phyloP scores from a whole-genome alignment of 2,888 invertebrate genomes.

The Bellardia pandia region DNA sequence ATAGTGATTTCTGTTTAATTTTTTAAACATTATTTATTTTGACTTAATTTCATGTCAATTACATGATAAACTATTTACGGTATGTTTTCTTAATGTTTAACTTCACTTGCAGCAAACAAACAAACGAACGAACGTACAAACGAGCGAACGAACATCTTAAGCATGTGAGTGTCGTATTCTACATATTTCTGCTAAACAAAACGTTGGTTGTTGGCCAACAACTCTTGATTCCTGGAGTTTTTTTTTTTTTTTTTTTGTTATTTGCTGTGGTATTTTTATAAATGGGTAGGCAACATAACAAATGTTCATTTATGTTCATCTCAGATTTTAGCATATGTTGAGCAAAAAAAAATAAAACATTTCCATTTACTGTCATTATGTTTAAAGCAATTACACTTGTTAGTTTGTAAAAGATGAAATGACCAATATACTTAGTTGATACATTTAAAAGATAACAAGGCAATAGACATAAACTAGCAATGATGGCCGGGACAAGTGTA shows the following conservation, averaged over 20 bases:
- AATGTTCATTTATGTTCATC: constrained; percentile 71
- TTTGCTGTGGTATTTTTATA: constrained; percentile 51
- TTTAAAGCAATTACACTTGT: constrained; percentile 72
- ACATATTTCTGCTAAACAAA: constrained; percentile 14
- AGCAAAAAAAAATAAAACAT: constrained; percentile 58
- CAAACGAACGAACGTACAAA: background rate
- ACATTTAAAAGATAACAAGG: constrained; percentile 53
- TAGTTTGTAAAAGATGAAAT: constrained; percentile 69
- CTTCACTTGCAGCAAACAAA: constrained; percentile 24
- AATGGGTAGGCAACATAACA: constrained; percentile 70
- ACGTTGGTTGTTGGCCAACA: constrained; percentile 4
- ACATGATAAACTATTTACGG: constrained; percentile 77
- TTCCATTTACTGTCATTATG: constrained; percentile 73
- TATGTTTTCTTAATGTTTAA: constrained; percentile 72
- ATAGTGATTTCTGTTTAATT: constrained; percentile 53
- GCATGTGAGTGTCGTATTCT: constrained; percentile 49
- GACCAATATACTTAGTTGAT: constrained; percentile 62
- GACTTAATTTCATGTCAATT: constrained; percentile 77
- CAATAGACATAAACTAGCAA: constrained; percentile 52
- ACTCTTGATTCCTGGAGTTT: constrained; percentile 48
- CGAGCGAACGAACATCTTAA: constrained; percentile 53
- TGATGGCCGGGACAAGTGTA: constrained; percentile 41
- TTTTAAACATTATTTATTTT: constrained; percentile 74
- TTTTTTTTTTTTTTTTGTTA: background rate
- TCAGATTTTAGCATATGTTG: constrained; percentile 71